phyloP scores from a whole-genome alignment of 2,113 vertebrate genomes.

The Labeo catla region DNA sequence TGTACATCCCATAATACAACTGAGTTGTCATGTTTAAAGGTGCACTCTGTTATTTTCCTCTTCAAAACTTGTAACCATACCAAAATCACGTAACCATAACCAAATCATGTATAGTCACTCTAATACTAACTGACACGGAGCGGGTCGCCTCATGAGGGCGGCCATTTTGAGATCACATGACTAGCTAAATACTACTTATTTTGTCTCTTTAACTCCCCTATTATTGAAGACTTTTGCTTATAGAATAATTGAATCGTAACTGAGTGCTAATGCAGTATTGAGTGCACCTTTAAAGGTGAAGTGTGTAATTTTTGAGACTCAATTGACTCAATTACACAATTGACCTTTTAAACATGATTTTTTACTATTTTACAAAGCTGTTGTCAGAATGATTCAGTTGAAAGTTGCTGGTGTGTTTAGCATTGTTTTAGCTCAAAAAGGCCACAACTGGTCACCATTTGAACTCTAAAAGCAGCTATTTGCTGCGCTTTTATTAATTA shows the following conservation, averaged over 20 bases:
- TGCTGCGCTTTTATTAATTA: neutral
- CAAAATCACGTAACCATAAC: neutral
- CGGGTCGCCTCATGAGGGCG: neutral
- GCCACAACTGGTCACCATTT: neutral
- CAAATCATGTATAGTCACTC: neutral
- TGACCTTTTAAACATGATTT: slow-evolving; percentile 1
- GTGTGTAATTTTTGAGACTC: neutral
- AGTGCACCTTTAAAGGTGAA: neutral
- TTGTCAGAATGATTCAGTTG: neutral
- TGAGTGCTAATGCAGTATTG: neutral
- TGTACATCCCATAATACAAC: neutral
- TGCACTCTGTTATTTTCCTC: neutral
- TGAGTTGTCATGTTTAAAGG: neutral
- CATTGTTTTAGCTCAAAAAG: neutral
- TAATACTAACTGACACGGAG: neutral
- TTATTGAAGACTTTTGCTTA: neutral
- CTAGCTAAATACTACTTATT: neutral
- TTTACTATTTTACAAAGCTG: neutral
- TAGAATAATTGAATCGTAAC: neutral
- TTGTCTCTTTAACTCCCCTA: neutral
- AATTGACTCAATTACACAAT: neutral
- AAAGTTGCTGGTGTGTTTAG: neutral
- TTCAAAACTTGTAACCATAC: neutral
- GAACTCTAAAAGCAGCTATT: neutral
- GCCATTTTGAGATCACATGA: neutral